A percentile compares a stretch with the other conserved stretches of the same genome.
phyloP scores from a whole-genome alignment of 2,113 vertebrate species.

The Morone saxatilis region DNA sequence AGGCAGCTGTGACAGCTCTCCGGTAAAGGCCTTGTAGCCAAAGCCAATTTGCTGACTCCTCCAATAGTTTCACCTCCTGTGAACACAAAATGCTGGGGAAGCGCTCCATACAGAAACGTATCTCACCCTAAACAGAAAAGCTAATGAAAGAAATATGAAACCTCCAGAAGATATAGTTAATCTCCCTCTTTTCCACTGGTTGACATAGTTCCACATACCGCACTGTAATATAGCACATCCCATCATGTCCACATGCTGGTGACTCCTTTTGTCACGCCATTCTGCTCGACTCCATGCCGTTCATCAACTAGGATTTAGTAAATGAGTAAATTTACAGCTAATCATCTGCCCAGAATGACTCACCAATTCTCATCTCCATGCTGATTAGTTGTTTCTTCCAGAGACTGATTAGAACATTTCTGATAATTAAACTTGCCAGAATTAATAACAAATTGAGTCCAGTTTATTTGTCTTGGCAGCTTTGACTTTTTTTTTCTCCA shows the following conservation, averaged over 20 bases:
- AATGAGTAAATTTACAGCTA: conserved; percentile 48
- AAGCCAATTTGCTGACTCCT: conserved; percentile 69
- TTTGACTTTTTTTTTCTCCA: background rate
- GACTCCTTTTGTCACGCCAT: conserved; percentile 17
- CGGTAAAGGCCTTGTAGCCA: conserved; percentile 26
- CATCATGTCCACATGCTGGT: background rate
- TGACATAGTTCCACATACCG: background rate
- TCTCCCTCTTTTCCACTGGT: conserved; percentile 10
- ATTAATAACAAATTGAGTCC: conserved; percentile 6
- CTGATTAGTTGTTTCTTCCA: conserved; percentile 62
- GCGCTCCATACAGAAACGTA: conserved; percentile 25
- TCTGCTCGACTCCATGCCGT: conserved; percentile 8
- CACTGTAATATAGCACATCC: background rate
- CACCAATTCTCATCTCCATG: conserved; percentile 52
- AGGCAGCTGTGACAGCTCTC: conserved; percentile 65
- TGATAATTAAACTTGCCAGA: conserved; percentile 36
- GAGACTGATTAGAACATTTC: conserved; percentile 51
- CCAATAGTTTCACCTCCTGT: conserved; percentile 46
- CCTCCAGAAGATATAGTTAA: conserved; percentile 12
- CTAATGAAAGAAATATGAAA: conserved; percentile 47
- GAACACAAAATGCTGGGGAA: conserved; percentile 61
- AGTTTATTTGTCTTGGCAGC: conserved; percentile 10
- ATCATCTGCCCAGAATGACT: conserved; percentile 45
- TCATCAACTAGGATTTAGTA: conserved; percentile 32
- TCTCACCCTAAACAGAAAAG: conserved; percentile 40